These are phyloP conservation scores for Rhingia campestris DNA, from an alignment of 2,888 invertebrate species.

Conservation along the genomic window DNA sequence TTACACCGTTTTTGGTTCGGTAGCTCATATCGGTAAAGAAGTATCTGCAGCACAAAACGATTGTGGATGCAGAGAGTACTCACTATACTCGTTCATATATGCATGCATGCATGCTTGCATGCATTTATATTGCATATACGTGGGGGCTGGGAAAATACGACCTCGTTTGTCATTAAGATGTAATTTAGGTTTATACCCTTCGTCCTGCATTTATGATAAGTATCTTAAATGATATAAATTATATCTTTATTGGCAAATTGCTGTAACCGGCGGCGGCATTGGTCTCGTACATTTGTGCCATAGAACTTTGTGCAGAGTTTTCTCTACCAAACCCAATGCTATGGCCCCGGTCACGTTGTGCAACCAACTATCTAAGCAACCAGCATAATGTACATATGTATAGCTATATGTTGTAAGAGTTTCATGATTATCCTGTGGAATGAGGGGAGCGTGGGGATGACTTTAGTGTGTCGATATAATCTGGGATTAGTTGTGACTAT, in stretches of 20 bases:
- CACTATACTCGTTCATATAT: too few relatives aligned
- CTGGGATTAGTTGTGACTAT: slow-evolving; percentile 39
- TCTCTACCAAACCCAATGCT: neutral
- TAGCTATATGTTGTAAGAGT: neutral
- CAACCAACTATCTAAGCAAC: slow-evolving; percentile 3
- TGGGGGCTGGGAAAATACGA: slow-evolving; percentile 4
- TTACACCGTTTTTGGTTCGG: slow-evolving; percentile 50
- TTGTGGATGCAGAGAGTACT: neutral
- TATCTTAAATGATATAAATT: slow-evolving; percentile 66
- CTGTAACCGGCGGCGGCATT: slow-evolving; percentile 32
- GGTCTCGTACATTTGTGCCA: slow-evolving; percentile 22
- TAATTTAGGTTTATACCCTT: slow-evolving; percentile 44
- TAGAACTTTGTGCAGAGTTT: slow-evolving; percentile 24
- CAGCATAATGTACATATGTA: neutral
- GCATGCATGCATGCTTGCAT: too few relatives aligned
- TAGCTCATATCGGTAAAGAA: slow-evolving; percentile 22
- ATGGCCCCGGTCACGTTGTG: slow-evolving; percentile 30
- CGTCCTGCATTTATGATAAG: slow-evolving; percentile 59
- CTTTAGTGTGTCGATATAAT: slow-evolving; percentile 32
- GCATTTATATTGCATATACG: neutral
- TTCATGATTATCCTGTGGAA: slow-evolving; percentile 8
- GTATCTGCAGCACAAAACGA: slow-evolving; percentile 6
- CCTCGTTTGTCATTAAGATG: slow-evolving; percentile 43
- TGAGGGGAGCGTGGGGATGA: neutral
- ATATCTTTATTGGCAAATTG: slow-evolving; percentile 69